These are phyloP conservation scores for Moxostoma hubbsi DNA, from an alignment of 2,797 vertebrate genomes.

Conservation along the genomic window DNA sequence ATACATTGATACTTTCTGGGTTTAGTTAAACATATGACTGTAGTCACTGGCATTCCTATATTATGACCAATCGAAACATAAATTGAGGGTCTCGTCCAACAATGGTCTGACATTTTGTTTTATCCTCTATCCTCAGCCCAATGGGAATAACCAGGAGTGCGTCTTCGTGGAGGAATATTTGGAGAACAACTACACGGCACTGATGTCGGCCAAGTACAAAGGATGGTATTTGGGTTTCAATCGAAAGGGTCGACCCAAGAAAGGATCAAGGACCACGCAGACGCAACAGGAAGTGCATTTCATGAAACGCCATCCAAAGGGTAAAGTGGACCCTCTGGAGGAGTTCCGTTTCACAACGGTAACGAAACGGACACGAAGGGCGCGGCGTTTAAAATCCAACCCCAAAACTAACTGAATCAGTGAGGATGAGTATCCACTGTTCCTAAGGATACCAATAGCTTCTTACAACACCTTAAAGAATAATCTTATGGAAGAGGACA, in stretches of 20 bases:
- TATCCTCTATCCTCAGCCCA: conserved; percentile 67
- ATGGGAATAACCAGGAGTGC: conserved; percentile 81
- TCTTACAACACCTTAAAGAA: conserved; percentile 57
- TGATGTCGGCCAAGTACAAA: conserved; percentile 84
- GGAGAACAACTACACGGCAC: conserved; percentile 87
- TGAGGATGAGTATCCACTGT: conserved; percentile 40
- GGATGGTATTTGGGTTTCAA: conserved; percentile 88
- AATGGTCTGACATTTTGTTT: conserved; percentile 49
- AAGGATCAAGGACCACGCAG: conserved; percentile 81
- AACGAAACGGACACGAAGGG: conserved; percentile 84
- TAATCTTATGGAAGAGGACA: conserved; percentile 57
- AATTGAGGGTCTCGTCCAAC: conserved; percentile 17
- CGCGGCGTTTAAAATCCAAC: conserved; percentile 79
- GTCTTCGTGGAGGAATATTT: conserved; percentile 86
- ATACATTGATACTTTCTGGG: too few species aligned
- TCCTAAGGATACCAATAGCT: conserved; percentile 63
- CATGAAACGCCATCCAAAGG: conserved; percentile 83
- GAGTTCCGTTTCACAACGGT: conserved; percentile 83
- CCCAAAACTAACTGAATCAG: conserved; percentile 74
- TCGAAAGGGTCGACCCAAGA: conserved; percentile 81
- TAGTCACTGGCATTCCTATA: background rate
- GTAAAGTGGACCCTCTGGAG: conserved; percentile 74
- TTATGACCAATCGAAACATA: conserved; percentile 4
- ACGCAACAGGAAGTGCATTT: conserved; percentile 86
- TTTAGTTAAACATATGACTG: too few species aligned